Evolutionary conservation across 2,888 invertebrate species (phyloP).

Genomic region (Leistus spinibarbis): DNA sequence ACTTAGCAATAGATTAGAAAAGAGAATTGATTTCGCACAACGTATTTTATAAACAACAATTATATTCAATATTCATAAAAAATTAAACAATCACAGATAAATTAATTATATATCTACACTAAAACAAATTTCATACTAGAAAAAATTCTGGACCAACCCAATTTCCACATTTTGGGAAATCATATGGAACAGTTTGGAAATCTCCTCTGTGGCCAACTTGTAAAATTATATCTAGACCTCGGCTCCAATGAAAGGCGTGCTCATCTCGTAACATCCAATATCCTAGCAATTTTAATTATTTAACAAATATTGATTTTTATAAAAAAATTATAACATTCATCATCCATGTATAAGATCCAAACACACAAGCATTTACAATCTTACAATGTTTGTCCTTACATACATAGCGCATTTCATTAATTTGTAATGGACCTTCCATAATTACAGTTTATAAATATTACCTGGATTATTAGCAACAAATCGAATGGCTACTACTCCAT

Average conservation of each 20-base stretch:
- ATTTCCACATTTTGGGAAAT: constrained; percentile 80
- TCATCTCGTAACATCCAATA: constrained; percentile 84
- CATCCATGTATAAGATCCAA: not conserved
- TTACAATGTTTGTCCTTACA: too few relatives aligned
- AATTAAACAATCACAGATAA: constrained; percentile 14
- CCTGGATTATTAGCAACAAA: constrained; percentile 79
- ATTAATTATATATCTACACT: not conserved
- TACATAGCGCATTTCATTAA: too few relatives aligned
- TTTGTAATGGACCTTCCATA: too few relatives aligned
- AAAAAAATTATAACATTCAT: not conserved
- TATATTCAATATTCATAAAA: constrained; percentile 27
- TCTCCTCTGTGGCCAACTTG: constrained; percentile 72
- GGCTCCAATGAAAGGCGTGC: constrained; percentile 73
- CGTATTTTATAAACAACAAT: constrained; percentile 15
- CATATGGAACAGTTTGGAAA: constrained; percentile 69
- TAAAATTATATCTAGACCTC: constrained; percentile 75
- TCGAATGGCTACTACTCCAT: constrained; percentile 71
- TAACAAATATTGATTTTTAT: not conserved
- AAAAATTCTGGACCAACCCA: constrained; percentile 79
- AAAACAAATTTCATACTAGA: constrained; percentile 59
- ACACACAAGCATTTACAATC: too few relatives aligned
- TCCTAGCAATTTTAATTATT: constrained; percentile 57
- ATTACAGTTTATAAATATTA: too few relatives aligned
- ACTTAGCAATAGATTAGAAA: too few relatives aligned
- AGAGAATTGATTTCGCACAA: too few relatives aligned